Percentiles rank a stretch among this genome's conserved stretches.
These are phyloP conservation scores for Boleophthalmus pectinirostris DNA, from an alignment of 2,113 vertebrate species.

Conservation along the genomic window DNA sequence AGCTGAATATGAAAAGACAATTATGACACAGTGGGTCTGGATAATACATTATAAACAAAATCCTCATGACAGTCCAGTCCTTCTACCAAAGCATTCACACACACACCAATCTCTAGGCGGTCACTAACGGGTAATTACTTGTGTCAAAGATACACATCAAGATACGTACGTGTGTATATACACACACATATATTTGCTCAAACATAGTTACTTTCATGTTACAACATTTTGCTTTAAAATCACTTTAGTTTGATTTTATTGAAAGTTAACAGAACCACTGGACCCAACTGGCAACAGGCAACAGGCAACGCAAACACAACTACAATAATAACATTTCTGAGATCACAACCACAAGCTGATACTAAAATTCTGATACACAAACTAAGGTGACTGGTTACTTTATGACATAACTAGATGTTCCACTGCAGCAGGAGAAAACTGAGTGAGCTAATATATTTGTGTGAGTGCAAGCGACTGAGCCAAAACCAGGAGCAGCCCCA, in stretches of 20 bases:
- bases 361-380: constrained; percentile 10
- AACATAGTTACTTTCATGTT: too few relatives aligned
- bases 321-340: constrained; percentile 51
- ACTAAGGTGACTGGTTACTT: constrained; percentile 22
- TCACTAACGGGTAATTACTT: background rate
- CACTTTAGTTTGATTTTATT: background rate
- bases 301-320: constrained; percentile 23
- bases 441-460: constrained; percentile 54
- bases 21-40: constrained; percentile 35
- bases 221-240: too few relatives aligned
- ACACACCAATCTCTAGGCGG: background rate
- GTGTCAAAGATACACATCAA: background rate
- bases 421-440: constrained; percentile 54
- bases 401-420: constrained; percentile 63
- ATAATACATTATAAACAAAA: constrained; percentile 14
- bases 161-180: background rate
- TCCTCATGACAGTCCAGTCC: background rate
- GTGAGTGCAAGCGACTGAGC: constrained; percentile 38
- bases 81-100: background rate
- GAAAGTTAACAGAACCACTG: background rate
- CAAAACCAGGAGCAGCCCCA: constrained; percentile 49
- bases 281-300: background rate
- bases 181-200: too few relatives aligned
- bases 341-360: background rate
- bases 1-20: constrained; percentile 46